These are phyloP conservation scores for Terrapene triunguis DNA, from an alignment of 2,113 vertebrate species.

Conservation along the genomic window DNA sequence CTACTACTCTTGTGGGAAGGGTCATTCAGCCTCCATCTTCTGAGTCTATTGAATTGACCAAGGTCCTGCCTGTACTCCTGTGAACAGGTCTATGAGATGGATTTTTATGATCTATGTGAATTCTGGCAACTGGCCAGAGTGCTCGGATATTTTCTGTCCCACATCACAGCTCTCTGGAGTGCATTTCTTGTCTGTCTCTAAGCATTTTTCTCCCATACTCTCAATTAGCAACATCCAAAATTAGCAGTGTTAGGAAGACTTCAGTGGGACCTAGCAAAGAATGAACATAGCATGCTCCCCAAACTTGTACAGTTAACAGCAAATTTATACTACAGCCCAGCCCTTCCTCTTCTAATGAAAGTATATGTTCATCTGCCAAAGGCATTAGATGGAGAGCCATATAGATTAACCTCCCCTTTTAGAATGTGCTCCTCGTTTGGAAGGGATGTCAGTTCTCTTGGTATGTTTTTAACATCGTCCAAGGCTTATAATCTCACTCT, in stretches of 20 bases:
- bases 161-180: not conserved
- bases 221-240: not conserved
- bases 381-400: not conserved
- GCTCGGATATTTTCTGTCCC: conserved; percentile 32
- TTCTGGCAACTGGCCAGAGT: conserved; percentile 51
- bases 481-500: conserved; percentile 24
- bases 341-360: conserved; percentile 55
- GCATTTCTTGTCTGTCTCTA: conserved; percentile 1
- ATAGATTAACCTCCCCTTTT: conserved; percentile 44
- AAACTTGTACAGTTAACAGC: not conserved
- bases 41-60: conserved; percentile 55
- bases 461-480: conserved; percentile 64
- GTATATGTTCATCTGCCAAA: conserved; percentile 51
- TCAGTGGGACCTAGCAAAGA: not conserved
- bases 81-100: conserved; percentile 30
- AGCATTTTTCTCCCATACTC: conserved; percentile 39
- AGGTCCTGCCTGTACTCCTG: conserved; percentile 18
- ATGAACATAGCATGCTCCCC: not conserved
- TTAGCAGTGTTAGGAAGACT: not conserved
- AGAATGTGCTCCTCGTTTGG: conserved; percentile 45
- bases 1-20: conserved; percentile 42
- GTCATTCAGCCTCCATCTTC: conserved; percentile 63
- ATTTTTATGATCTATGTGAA: conserved; percentile 50
- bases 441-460: conserved; percentile 58
- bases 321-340: conserved; percentile 52